These are phyloP conservation scores for Apamea sordens DNA, from an alignment of 2,888 invertebrate species.

Conservation along the genomic window DNA sequence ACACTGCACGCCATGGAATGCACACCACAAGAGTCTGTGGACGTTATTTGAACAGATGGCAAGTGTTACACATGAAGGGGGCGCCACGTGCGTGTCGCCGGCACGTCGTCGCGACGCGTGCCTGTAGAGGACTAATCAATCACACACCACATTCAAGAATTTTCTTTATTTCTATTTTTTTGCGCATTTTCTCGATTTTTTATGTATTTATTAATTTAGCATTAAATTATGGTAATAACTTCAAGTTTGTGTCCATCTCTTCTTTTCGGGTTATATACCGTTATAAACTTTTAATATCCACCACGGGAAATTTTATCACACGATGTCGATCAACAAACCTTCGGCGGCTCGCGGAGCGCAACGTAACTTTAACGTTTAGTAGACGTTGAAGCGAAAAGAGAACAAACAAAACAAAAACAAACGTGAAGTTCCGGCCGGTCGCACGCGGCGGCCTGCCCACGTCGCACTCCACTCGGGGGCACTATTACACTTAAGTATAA, in stretches of 20 bases:
- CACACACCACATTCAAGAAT: constrained; percentile 89
- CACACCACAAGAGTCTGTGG: constrained; percentile 57
- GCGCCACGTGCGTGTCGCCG: constrained; percentile 57
- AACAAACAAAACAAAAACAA: constrained; percentile 89
- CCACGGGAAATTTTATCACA: constrained; percentile 77
- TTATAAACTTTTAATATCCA: constrained; percentile 80
- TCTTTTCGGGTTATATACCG: constrained; percentile 79
- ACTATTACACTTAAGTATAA: constrained; percentile 70
- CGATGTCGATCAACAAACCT: constrained; percentile 79
- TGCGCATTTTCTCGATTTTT: constrained; percentile 81
- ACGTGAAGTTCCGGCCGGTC: constrained; percentile 82
- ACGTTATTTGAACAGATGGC: constrained; percentile 83
- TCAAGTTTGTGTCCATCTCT: constrained; percentile 87
- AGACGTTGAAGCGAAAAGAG: constrained; percentile 87
- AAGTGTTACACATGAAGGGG: constrained; percentile 85
- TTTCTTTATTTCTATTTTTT: constrained; percentile 90
- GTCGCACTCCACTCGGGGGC: constrained; percentile 56
- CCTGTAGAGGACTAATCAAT: constrained; percentile 85
- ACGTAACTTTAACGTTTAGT: constrained; percentile 77
- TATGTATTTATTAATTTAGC: constrained; percentile 89
- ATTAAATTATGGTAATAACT: constrained; percentile 90
- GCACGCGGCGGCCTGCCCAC: constrained; percentile 69
- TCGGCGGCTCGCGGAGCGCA: constrained; percentile 79
- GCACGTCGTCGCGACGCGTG: constrained; percentile 64
- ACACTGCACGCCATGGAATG: constrained; percentile 67